Evolutionary conservation across 2,797 vertebrate species (phyloP), one percentile per base, ranked within the genome.

Genomic region (Melanotaenia trifasciata): DNA sequence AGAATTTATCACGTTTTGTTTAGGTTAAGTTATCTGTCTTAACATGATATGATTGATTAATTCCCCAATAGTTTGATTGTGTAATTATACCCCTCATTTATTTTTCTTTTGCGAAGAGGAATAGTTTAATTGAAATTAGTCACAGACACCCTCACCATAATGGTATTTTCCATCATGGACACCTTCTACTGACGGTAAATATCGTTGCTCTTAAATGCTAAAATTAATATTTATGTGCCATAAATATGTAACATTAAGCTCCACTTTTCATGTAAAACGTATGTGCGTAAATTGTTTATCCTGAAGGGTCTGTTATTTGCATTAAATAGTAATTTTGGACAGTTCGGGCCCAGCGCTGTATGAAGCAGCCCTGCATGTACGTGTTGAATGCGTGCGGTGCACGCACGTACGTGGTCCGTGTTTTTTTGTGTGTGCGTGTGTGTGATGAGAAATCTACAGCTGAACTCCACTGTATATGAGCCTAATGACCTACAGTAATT

Each of bases 151-250:
- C 13, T 30, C 0, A 4, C 0, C 0, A 12, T 28, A 74, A 85
- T 96, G 92, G 92, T 79, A 80, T 80, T 13, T 84, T 35, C 94
- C 80, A 90, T 84, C 90, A 95, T 96, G 95, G 95, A 83, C 71
- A 70, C 92, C 89, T 79, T 81, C 75, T 82, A 77, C 67, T 87
- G 69, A 92, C 87, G 94, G 94, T 95, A 95, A 93, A 90, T 87
- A 90, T 83, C 74, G 65, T 35, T 56, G 62, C 80, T 80, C 71
- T 69, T 64, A 68, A 84, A 88, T 63, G 66, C 70, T 35, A 1
- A 67, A 11, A 67, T 1, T 57, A 8, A 65, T 1, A 35, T 60
- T 58, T 2, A 11, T 33, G 0, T 12, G 7, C 2, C 10, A 1
- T 3, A 0, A 0, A 1, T 43, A 4, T 11, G 45, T 35, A 16